Evolutionary conservation across 1,140 invertebrate species (phyloP), one percentile per base, ranked within the genome.

Genomic region (Neuroterus valhalla): DNA sequence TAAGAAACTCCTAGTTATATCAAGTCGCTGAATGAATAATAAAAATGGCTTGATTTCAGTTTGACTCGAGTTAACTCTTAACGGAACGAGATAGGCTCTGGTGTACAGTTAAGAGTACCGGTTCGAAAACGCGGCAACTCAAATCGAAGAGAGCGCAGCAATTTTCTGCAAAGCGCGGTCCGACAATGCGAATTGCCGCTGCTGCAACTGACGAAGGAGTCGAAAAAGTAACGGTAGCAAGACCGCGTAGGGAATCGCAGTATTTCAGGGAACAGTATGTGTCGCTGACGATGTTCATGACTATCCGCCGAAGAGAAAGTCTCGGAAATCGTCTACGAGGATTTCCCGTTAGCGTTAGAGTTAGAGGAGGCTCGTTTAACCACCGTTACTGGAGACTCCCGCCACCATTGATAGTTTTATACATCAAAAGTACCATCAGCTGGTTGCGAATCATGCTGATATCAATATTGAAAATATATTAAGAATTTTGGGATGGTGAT

Each of bases 91-190:
- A 62, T 62, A 23, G 55, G 55, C 14, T 78, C 50, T 74, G 75
- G 74, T 81, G 78, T 77, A 81, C 81, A 38, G 31, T 88, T 87
- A 88, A 79, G 75, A 87, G 85, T 87, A 88, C 86, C 87, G 86
- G 86, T 88, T 86, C 79, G 81, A 77, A 85, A 84, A 83, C 80
- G 82, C 84, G 85, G 77, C 80, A 81, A 76, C 76, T 81, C 71
- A 81, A 73, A 83, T 77, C 76, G 83, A 81, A 78, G 80, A 85
- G 82, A 85, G 81, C 78, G 48, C 79, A 72, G 78, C 84, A 84
- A 81, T 79, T 79, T 81, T 79, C 76, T 74, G 55, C 55, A 23
- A 62, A 23, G 23, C 23, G 10, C 10, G 10, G 31, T 38, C 31
- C 31, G 3, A 3, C 31, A 38, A 38, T 38, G 21, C 55, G 55